Percentiles rank a stretch among this genome's conserved stretches.
Conservation (phyloP, 2,888 invertebrate genomes). For the Alcis repandata region DNA sequence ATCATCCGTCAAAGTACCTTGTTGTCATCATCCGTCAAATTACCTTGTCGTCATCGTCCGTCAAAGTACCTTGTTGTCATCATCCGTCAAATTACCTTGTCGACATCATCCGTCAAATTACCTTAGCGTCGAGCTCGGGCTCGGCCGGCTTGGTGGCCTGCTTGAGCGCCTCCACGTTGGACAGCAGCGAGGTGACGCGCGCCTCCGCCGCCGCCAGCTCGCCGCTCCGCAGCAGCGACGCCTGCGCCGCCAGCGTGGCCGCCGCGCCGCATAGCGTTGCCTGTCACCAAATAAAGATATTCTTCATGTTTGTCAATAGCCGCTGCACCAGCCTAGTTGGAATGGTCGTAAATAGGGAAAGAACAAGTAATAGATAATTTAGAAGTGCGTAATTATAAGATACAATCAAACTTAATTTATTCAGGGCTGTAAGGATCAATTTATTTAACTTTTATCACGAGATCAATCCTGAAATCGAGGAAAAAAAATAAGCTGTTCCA, state of each 20-base stretch:
- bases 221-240: conserved; percentile 92
- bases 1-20: neutral
- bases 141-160: conserved; percentile 86
- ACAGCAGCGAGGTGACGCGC: conserved; percentile 90
- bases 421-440: no score
- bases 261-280: conserved; percentile 88
- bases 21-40: neutral
- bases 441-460: no score
- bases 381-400: no score
- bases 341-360: no score
- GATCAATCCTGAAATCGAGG: no score
- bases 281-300: conserved; percentile 53
- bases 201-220: conserved; percentile 95
- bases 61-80: neutral
- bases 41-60: neutral
- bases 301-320: no score
- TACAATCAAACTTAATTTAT: no score
- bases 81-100: conserved; percentile 81
- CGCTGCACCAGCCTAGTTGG: no score
- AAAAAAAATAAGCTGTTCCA: no score
- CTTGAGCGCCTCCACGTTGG: conserved; percentile 91
- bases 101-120: conserved; percentile 60
- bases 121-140: conserved; percentile 89
- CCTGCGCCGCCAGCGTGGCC: conserved; percentile 92
- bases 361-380: no score